Evolutionary conservation across 2,113 vertebrate genomes (phyloP).

Genomic region (Mugil cephalus): DNA sequence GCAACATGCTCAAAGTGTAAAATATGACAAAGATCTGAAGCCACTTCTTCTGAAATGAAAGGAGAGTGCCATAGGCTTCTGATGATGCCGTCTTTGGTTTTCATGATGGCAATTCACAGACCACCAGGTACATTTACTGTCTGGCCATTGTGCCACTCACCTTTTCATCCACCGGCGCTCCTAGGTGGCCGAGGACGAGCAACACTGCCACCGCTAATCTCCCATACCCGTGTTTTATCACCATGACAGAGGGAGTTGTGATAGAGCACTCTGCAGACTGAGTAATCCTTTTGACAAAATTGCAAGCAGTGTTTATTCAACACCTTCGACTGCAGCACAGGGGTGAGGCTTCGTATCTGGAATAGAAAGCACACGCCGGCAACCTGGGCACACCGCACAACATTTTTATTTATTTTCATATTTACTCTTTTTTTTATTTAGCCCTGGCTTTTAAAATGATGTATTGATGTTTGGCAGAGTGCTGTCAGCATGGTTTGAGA

Average conservation of each 20-base stretch:
- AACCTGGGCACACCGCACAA: conserved; percentile 50
- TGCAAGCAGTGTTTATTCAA: conserved; percentile 73
- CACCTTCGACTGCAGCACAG: conserved; percentile 46
- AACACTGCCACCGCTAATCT: conserved; percentile 73
- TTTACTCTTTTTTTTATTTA: conserved; percentile 1
- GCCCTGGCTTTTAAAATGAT: not conserved
- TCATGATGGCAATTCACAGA: not conserved
- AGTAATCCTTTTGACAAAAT: conserved; percentile 76
- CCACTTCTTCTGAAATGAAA: not conserved
- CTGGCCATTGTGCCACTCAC: conserved; percentile 23
- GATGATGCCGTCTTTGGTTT: conserved; percentile 5
- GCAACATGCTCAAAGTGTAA: not conserved
- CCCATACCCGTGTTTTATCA: conserved; percentile 75
- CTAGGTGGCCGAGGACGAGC: conserved; percentile 58
- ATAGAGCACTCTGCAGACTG: conserved; percentile 61
- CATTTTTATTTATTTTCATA: conserved; percentile 1
- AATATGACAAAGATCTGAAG: not conserved
- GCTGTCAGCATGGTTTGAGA: conserved; percentile 12
- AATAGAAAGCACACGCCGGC: conserved; percentile 34
- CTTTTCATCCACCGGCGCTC: conserved; percentile 53
- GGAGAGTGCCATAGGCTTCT: not conserved
- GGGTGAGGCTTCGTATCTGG: conserved; percentile 37
- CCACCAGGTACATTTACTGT: conserved; percentile 23
- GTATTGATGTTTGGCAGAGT: conserved; percentile 15
- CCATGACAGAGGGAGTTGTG: conserved; percentile 71